phyloP scores from a whole-genome alignment of 2,888 invertebrate genomes.

The Tridacna crocea region DNA sequence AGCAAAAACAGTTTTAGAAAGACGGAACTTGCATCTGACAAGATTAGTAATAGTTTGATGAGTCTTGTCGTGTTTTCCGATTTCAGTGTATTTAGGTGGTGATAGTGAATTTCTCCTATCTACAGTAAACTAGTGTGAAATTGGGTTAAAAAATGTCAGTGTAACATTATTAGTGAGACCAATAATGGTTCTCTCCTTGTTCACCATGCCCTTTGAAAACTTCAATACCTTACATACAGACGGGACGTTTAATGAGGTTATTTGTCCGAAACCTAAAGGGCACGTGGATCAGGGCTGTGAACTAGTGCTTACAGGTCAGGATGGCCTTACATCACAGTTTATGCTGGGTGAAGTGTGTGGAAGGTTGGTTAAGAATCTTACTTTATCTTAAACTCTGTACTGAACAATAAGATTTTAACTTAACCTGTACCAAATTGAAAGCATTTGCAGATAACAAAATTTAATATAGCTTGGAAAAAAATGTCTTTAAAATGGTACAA shows the following conservation, averaged over 20 bases:
- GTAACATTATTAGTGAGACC: too few relatives aligned
- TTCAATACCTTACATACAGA: not conserved
- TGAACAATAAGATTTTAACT: not conserved
- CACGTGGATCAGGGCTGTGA: conserved; percentile 12
- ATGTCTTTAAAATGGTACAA: not conserved
- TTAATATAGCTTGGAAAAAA: not conserved
- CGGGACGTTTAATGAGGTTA: conserved; percentile 6
- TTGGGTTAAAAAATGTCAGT: too few relatives aligned
- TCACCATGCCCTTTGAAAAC: conserved; percentile 17
- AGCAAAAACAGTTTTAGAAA: too few relatives aligned
- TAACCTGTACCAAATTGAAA: not conserved
- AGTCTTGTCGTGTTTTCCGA: too few relatives aligned
- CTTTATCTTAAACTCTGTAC: not conserved
- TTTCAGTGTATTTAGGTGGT: too few relatives aligned
- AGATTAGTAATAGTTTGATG: too few relatives aligned
- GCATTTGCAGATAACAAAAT: not conserved
- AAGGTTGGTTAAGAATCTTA: not conserved
- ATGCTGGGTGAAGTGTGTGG: conserved; percentile 26
- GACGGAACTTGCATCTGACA: too few relatives aligned
- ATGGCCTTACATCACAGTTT: conserved; percentile 17
- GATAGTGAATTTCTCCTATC: too few relatives aligned
- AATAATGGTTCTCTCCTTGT: conserved; percentile 10
- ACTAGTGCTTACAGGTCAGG: conserved; percentile 3
- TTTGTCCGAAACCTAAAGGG: conserved; percentile 1
- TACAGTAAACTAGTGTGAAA: too few relatives aligned